Base-by-base conservation (phyloP, 1,140 invertebrate species). In the Melanaphis sacchari region DNA sequence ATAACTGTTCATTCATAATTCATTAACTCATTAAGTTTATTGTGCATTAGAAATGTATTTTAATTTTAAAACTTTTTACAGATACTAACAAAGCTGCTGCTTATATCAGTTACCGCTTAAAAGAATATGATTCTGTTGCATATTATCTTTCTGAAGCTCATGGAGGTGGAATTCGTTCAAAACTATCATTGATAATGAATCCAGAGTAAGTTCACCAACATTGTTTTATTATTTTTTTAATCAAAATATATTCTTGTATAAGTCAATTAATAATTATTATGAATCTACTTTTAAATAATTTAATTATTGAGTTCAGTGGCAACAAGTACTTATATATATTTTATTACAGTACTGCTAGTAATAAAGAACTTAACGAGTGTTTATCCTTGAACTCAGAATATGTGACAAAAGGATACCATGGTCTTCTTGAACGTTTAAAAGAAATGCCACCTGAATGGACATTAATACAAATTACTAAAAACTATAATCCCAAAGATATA, bases 401-500 rank as follows among this genome's bases (percentile, higher is more conserved):
- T 93, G 91, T 93, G 15, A 21, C n/a, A 1, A 38, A 94, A 24
- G 90, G 93, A 85, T 90, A 94, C 31, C 38, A 36, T 22, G 94
- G 94, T 40, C 81, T 94, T 81, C n/a, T 93, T 1, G 24, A 89
- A 38, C 92, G 94, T 26, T 84, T 94, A 59, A 84, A 87, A 87
- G 93, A 94, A 87, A 93, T 94, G 94, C 94, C 94, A n/a, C 59
- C 90, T 43, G 93, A 94, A 92, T 94, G 93, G 93, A 94, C 93
- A 85, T 66, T 94, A 54, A 66, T 94, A 59, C 93, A 92, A 43
- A 92, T 94, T 18, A 93, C 93, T 82, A 91, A 82, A 92, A 85
- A 87, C 38, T 91, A 43, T 31, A 54, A 52, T 22, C 81, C 93
- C 0, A 66, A 91, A 85, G 93, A 94, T 93, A 93, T 96, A 95